Evolutionary conservation across 2,113 vertebrate species (phyloP).

Genomic region (Chascanopsetta lugubris): DNA sequence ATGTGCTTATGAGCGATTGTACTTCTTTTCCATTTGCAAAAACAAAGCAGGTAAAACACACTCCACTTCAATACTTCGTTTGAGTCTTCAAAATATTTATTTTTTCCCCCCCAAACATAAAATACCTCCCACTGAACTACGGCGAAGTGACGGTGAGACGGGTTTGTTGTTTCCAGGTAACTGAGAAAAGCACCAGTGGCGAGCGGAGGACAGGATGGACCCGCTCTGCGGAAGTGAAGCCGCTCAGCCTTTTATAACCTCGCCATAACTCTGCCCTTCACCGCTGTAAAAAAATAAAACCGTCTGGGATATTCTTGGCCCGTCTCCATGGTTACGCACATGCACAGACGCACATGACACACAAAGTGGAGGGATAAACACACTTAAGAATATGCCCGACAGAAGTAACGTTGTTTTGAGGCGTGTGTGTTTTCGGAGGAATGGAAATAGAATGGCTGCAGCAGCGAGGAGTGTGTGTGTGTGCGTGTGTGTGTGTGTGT

Average conservation of each 20-base stretch:
- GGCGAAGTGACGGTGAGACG: too few species aligned
- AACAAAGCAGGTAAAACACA: too few species aligned
- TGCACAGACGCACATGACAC: background rate
- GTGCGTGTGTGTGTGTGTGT: conserved; percentile 20
- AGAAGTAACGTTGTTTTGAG: background rate
- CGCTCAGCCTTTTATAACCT: conserved; percentile 46
- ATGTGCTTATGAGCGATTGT: too few species aligned
- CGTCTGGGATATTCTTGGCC: conserved; percentile 44
- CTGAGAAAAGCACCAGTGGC: background rate
- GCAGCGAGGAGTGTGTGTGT: conserved; percentile 2
- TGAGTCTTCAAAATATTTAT: too few species aligned
- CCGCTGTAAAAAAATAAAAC: conserved; percentile 61
- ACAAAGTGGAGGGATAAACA: background rate
- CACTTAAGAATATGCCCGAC: background rate
- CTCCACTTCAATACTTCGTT: too few species aligned
- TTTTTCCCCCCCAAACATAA: background rate
- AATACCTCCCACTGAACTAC: background rate
- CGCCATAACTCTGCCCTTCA: conserved; percentile 44
- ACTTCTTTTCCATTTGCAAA: too few species aligned
- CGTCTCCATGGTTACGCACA: conserved; percentile 34
- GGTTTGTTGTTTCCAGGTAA: background rate
- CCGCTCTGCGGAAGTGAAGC: conserved; percentile 31
- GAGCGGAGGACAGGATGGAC: background rate
- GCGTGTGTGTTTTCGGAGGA: background rate
- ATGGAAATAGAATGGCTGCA: background rate